Evolutionary conservation across 1,140 invertebrate genomes (phyloP).

Genomic region (Musca domestica): DNA sequence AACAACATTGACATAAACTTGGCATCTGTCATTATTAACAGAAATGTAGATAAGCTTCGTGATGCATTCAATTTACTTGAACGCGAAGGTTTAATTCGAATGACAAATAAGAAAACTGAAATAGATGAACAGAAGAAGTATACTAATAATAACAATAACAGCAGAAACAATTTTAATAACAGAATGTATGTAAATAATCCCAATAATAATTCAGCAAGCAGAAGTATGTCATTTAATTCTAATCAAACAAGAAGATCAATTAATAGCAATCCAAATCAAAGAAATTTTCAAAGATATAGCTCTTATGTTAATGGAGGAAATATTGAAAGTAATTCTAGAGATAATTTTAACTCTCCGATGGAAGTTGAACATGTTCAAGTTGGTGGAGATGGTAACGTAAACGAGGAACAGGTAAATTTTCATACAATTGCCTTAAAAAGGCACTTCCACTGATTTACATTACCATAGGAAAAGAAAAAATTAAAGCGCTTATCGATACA

Average conservation of each 20-base stretch:
- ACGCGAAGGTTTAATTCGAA: neutral
- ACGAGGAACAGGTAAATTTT: neutral
- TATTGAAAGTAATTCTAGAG: no score
- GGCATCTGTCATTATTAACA: slow-evolving; percentile 25
- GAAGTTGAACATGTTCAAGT: neutral
- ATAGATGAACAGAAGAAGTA: neutral
- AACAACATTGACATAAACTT: no score
- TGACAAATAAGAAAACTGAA: neutral
- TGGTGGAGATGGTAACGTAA: neutral
- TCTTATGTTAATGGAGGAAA: no score
- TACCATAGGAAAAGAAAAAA: neutral
- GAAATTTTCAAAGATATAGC: no score
- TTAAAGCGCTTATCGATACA: neutral
- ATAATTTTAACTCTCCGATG: neutral
- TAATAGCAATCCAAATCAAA: no score
- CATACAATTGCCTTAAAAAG: neutral
- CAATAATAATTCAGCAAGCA: no score
- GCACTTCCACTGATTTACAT: neutral
- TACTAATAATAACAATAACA: slow-evolving; percentile 6
- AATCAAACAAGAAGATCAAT: no score
- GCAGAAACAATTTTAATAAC: slow-evolving; percentile 11
- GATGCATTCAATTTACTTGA: slow-evolving; percentile 19
- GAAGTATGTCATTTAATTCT: no score
- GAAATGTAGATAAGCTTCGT: slow-evolving; percentile 28
- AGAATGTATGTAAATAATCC: neutral